Evolutionary conservation across 2,888 invertebrate species (phyloP), one percentile per base, ranked within the genome.

Genomic region (Actias luna): DNA sequence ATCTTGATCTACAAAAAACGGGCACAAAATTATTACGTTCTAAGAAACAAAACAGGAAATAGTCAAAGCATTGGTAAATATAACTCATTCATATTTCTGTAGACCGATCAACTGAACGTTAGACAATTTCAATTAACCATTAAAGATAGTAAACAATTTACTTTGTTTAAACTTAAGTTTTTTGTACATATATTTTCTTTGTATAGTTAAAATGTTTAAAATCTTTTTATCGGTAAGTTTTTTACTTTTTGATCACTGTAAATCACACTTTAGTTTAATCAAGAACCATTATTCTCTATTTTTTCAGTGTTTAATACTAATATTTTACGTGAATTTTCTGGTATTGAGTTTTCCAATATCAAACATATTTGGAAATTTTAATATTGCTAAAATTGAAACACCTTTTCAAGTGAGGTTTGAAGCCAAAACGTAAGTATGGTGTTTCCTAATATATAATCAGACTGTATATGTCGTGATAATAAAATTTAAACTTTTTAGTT

Each of bases 11-110:
- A 18, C 39, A 52, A 35, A 63, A 60, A 63, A 61, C 50, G 25
- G 14, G 16, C 39, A 39, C 31, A 31, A 59, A 59, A 63, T 31
- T 22, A 16, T 29, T 31, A 16, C 29, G 42, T 63, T 63, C 61
- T 57, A 58, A 58, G 60, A 62, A n/a, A 65, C 60, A 42, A 42
- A 63, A 33, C 60, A 65, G 64, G 60, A 60, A 63, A 59, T 52
- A 55, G 2, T 58, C 18, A 22, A 22, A 33, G 22, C 22, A 36
- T 46, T 62, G 14, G 31, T 62, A 33, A 61, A 50, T 57, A 14
- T 39, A 42, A 27, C 59, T 64, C 42, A 63, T 39, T 64, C 63
- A 66, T 61, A 63, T 33, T 60, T 61, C 29, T 31, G 59, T 27
- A 61, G 33, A 50, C 61, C 46, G 39, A 33, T 61, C 62, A 52